phyloP scores from a whole-genome alignment of 2,888 invertebrate species.

The Andrena bucephala region DNA sequence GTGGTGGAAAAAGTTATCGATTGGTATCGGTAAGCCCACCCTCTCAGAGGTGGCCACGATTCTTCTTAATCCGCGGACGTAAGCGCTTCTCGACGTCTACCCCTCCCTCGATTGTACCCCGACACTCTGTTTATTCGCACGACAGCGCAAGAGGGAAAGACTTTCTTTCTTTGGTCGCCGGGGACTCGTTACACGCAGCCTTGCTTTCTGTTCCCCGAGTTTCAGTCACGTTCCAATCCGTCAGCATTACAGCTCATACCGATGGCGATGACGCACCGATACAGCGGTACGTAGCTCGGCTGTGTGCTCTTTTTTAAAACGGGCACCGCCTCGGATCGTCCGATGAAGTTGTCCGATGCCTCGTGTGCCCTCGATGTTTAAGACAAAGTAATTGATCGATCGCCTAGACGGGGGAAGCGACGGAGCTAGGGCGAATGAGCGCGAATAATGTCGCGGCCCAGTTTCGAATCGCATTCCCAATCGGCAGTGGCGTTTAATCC shows the following conservation, averaged over 20 bases:
- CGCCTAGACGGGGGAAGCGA: background rate
- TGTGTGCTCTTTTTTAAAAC: background rate
- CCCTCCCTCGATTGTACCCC: background rate
- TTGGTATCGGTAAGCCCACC: background rate
- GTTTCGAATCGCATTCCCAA: constrained; percentile 12
- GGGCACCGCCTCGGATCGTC: too few species aligned
- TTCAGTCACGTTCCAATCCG: background rate
- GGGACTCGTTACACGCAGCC: background rate
- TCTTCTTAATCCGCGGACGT: background rate
- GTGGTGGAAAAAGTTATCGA: constrained; percentile 18
- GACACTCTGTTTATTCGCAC: background rate
- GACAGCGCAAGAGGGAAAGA: background rate
- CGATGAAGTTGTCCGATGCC: background rate
- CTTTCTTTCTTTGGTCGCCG: background rate
- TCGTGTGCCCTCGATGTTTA: background rate
- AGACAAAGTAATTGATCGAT: constrained; percentile 12
- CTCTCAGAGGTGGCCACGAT: background rate
- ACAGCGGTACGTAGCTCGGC: background rate
- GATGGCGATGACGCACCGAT: constrained; percentile 1
- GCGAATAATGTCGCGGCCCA: background rate
- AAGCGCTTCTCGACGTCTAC: background rate
- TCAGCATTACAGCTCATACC: background rate
- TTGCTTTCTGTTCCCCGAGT: background rate
- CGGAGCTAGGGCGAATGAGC: background rate
- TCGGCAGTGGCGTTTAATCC: background rate